Base-by-base conservation (phyloP, 1,140 invertebrate species). In the Caenorhabditis brenneri region DNA sequence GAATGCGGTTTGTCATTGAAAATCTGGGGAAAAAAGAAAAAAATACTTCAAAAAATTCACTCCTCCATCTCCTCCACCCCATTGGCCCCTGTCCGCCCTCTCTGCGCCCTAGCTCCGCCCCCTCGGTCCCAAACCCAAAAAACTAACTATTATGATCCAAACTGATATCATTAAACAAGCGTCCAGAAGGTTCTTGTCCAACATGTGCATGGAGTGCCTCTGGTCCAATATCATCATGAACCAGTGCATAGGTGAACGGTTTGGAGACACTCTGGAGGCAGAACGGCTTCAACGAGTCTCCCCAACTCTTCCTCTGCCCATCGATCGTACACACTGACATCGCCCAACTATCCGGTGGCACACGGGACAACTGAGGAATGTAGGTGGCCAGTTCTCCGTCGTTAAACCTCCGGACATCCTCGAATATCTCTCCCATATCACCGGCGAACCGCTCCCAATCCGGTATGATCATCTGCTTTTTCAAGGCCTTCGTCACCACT, bases 81-180 rank as follows among this genome's bases (percentile, higher is more conserved):
- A n/a, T n/a, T n/a, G n/a, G n/a, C n/a, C n/a, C n/a, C n/a, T n/a
- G n/a, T n/a, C n/a, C n/a, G n/a, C n/a, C n/a, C n/a, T n/a, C n/a
- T n/a, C n/a, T n/a, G n/a, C n/a, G n/a, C n/a, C n/a, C n/a, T n/a
- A n/a, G n/a, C n/a, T n/a, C n/a, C n/a, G n/a, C n/a, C n/a, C n/a
- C n/a, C n/a, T n/a, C n/a, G n/a, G n/a, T n/a, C n/a, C n/a, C n/a
- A n/a, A 39, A 15, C 5, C 39, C 24, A 4, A 65, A 24, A 31
- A 81, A 86, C 94, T 93, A 91, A 97, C 96, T 96, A 88, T 96
- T 95, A 88, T 95, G 93, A 93, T 98, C 96, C 78, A 99, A 93
- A 79, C 97, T 94, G 42, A 99, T 94, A 92, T 97, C 96, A 91
- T 99, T 99, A 91, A 99, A 99, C 91, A 96, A 96, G 82, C 96